phyloP scores from a whole-genome alignment of 2,888 invertebrate species.

The Carcina quercana region DNA sequence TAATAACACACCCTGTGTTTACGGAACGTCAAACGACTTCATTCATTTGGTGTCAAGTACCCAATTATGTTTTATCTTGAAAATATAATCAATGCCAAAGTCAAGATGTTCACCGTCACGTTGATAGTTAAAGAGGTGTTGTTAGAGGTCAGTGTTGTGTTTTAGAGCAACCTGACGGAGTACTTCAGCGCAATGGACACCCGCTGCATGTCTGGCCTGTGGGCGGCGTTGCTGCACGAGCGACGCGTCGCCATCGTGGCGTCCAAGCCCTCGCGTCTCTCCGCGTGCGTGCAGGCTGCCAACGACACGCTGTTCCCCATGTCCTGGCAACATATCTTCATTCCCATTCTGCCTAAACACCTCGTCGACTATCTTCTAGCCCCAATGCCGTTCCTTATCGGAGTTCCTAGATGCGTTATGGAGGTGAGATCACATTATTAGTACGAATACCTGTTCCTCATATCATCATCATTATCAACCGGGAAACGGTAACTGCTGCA shows the following conservation, averaged over 20 bases:
- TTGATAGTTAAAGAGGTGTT: background rate
- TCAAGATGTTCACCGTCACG: background rate
- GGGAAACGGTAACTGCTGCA: no score
- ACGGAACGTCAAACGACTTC: no score
- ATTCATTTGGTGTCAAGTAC: no score
- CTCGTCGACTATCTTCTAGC: slow-evolving; percentile 93
- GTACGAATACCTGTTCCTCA: no score
- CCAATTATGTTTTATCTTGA: no score
- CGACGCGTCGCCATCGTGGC: slow-evolving; percentile 95
- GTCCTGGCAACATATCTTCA: slow-evolving; percentile 99
- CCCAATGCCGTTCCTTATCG: slow-evolving; percentile 98
- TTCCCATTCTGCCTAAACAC: slow-evolving; percentile 93
- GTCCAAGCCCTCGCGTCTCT: slow-evolving; percentile 89
- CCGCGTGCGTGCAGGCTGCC: slow-evolving; percentile 95
- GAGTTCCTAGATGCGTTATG: slow-evolving; percentile 91
- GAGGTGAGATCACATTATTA: no score
- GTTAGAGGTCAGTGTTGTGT: slow-evolving; percentile 15
- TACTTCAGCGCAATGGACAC: slow-evolving; percentile 98
- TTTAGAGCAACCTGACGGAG: slow-evolving; percentile 96
- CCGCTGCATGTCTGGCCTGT: slow-evolving; percentile 95
- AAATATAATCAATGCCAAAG: no score
- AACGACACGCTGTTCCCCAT: slow-evolving; percentile 97
- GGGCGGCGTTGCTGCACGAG: slow-evolving; percentile 96
- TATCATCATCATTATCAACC: no score
- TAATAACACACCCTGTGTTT: no score